Evolutionary conservation across 2,113 vertebrate species (phyloP), one percentile per base, ranked within the genome.

Genomic region (Clarias magur): DNA sequence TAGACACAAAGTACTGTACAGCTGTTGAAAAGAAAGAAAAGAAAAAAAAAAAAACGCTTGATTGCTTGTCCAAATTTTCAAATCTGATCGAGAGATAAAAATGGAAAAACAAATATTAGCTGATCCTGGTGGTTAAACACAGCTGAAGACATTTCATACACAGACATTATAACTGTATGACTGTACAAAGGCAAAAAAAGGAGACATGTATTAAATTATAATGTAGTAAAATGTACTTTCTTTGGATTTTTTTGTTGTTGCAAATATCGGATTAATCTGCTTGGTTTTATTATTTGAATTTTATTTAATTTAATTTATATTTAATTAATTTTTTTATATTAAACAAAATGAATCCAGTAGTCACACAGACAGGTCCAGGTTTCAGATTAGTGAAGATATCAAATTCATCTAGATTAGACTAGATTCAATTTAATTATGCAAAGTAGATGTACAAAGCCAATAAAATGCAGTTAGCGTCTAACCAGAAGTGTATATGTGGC

Each of bases 201-300:
- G 34, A 38, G 27, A 23, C n/a, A 17, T 9, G 19, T 80, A 86
- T 81, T 86, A 86, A 80, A 80, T 80, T 70, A 81, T 81, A 72
- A 48, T 86, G 59, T 60, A 68, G 67, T 38, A 80, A 56, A 6
- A 30, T 19, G 2, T 19, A 19, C 56, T 30, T 25, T 21, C 3
- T 27, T 15, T 17, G 81, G 21, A 17, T 48, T 82, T 53, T 13
- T 82, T 65, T 67, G 7, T 82, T 65, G 53, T 38, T 62, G 57
- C 12, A 38, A 15, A 16, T 78, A 5, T 1, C 16, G 73, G 10
- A 53, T 13, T n/a, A 54, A 54, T 54, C 48, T n/a, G 38, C 70
- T 73, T 23, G 17, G 19, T 2, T 42, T 42, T 73, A 34, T 30
- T 70, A 7, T 6, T 42, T 42, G 42, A 42, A 48, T 48, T 48